Evolutionary conservation across 2,113 vertebrate species (phyloP), one percentile per base, ranked within the genome.

Genomic region (Myiagra hebetior): DNA sequence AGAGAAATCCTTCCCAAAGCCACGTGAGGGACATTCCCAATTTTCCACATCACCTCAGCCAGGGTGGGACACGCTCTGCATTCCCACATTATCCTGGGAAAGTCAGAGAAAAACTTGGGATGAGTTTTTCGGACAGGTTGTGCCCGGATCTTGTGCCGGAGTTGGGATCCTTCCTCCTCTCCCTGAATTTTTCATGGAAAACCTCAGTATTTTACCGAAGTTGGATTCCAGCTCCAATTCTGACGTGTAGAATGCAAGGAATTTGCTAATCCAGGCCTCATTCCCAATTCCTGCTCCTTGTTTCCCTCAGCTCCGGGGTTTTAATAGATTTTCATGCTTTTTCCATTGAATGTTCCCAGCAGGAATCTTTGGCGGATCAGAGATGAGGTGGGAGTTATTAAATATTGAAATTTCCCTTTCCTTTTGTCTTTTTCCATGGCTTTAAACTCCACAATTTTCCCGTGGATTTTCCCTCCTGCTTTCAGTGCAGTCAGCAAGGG

Each of bases 41-140:
- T 62, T 89, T 91, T 67, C 85, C 41, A 2, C 26, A 27, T 42
- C 2, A 1, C 81, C 42, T 57, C 35, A 82, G 69, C 60, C 74
- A 75, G 6, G 37, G 24, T 0, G 0, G 44, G 33, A 74, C 69
- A 17, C 0, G 9, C 22, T 59, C 46, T 20, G 15, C 52, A 24
- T 85, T 81, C 65, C 77, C 88, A 3, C 3, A 1, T 46, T 22
- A 13, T 30, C 68, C 17, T 4, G 22, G 52, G 49, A 22, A 75
- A 44, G 13, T 5, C 27, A 27, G 7, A 44, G 47, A 76, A 53
- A 72, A 78, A 13, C 28, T 35, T 37, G 68, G 85, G 30, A 73
- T 47, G 6, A 0, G 18, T 50, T 50, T 80, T 15, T 9, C 19
- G 39, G 57, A 21, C 8, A 0, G 3, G 22, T 39, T 0, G 0